These are phyloP conservation scores for Leptodirus hochenwartii DNA, from an alignment of 2,888 invertebrate species.

Conservation along the genomic window DNA sequence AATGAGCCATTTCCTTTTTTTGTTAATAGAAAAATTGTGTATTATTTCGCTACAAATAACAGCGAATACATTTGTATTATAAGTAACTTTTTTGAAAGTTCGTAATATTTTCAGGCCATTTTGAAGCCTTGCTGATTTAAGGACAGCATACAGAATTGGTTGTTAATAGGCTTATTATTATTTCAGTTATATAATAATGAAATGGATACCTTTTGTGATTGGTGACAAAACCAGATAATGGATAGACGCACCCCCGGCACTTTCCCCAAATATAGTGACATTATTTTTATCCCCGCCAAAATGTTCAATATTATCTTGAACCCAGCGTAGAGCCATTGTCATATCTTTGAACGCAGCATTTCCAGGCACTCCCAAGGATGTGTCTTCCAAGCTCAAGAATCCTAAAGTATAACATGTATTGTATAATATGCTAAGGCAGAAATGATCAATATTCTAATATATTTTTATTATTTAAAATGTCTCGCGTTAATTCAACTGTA, in stretches of 20 bases:
- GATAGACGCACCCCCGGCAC: conserved; percentile 30
- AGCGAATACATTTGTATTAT: too few relatives aligned
- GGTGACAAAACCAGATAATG: conserved; percentile 31
- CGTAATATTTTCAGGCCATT: too few relatives aligned
- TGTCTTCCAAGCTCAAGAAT: conserved; percentile 29
- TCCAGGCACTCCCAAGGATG: conserved; percentile 29
- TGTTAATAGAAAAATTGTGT: too few relatives aligned
- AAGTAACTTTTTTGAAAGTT: too few relatives aligned
- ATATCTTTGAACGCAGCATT: conserved; percentile 35
- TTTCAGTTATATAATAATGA: conserved; percentile 26
- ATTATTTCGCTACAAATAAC: too few relatives aligned
- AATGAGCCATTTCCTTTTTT: too few relatives aligned
- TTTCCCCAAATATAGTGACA: conserved; percentile 33
- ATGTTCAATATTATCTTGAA: conserved; percentile 28
- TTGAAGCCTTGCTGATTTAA: conserved; percentile 16
- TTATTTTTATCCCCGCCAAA: conserved; percentile 34
- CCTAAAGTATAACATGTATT: conserved; percentile 18
- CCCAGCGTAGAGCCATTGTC: conserved; percentile 32
- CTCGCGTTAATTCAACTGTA: too few relatives aligned
- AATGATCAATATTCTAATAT: too few relatives aligned
- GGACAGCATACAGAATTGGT: conserved; percentile 22
- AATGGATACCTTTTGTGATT: conserved; percentile 25
- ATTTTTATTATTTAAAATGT: too few relatives aligned
- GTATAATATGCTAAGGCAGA: too few relatives aligned
- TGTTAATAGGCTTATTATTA: conserved; percentile 24